These are phyloP conservation scores for Sarcophaga carnaria DNA, from an alignment of 2,888 invertebrate genomes.

Conservation along the genomic window DNA sequence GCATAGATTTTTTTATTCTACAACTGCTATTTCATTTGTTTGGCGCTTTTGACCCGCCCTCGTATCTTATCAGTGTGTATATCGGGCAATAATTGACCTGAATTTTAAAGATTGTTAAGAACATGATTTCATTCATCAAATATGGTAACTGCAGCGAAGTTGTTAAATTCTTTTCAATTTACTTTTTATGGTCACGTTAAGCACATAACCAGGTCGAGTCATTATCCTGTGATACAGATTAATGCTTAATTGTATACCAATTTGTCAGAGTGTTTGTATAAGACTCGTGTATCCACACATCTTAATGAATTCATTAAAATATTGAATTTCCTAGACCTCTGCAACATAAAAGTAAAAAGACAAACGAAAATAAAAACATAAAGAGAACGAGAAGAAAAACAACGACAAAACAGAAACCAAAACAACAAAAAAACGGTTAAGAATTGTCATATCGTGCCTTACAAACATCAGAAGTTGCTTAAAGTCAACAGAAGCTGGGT, in stretches of 20 bases:
- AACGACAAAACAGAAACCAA: neutral
- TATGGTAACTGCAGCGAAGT: no score
- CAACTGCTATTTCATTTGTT: no score
- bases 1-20: no score
- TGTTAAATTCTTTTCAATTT: no score
- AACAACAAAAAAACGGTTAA: neutral
- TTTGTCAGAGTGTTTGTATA: neutral
- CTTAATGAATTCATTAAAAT: slow-evolving; percentile 58
- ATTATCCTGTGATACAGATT: neutral
- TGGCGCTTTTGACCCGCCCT: no score
- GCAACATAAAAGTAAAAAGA: neutral
- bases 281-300: slow-evolving; percentile 14
- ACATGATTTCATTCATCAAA: no score
- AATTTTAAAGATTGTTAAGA: no score
- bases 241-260: neutral
- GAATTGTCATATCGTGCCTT: neutral
- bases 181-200: no score
- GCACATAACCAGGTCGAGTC: no score
- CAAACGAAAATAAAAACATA: neutral
- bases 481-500: slow-evolving; percentile 12
- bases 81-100: no score
- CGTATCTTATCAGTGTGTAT: no score
- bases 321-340: slow-evolving; percentile 37
- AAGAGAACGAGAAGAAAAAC: neutral
- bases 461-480: slow-evolving; percentile 11